Conservation (phyloP, 1,140 invertebrate species). For the Ceratosolen fusciceps region DNA sequence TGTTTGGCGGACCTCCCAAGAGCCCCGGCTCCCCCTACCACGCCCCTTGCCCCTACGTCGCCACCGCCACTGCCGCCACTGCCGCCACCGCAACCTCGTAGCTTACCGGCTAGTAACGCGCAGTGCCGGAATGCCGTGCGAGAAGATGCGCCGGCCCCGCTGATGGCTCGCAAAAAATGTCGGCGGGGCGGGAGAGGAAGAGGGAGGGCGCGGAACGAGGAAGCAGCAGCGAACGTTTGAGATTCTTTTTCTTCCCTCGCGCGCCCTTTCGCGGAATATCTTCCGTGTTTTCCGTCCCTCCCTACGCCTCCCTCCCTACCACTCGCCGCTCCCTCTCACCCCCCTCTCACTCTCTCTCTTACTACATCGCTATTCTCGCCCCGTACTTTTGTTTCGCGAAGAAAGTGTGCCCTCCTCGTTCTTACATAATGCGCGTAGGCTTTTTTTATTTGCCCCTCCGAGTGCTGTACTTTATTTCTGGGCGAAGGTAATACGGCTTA, state of each 20-base stretch:
- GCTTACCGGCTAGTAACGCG: too few relatives aligned
- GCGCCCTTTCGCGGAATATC: constrained; percentile 12
- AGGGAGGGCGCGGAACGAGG: background rate
- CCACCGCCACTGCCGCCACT: too few relatives aligned
- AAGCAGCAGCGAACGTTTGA: constrained; percentile 2
- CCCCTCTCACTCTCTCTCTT: background rate
- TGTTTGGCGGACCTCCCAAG: constrained; percentile 22
- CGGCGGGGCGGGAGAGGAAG: background rate
- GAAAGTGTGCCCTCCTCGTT: background rate
- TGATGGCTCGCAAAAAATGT: constrained; percentile 5
- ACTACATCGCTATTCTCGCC: background rate
- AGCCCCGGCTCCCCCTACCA: background rate
- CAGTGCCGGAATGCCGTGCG: background rate
- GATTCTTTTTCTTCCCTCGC: background rate
- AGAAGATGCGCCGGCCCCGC: background rate
- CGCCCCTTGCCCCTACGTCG: too few relatives aligned
- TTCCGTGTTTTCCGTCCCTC: constrained; percentile 8
- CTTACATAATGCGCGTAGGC: constrained; percentile 14
- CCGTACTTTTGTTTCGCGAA: background rate
- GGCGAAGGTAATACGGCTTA: background rate
- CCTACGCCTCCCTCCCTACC: background rate
- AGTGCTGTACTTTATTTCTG: background rate
- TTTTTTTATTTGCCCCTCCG: constrained; percentile 17
- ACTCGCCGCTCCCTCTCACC: background rate
- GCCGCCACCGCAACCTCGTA: too few relatives aligned